These are phyloP conservation scores for Lymantria dispar DNA, from an alignment of 2,888 invertebrate genomes.

Conservation along the genomic window DNA sequence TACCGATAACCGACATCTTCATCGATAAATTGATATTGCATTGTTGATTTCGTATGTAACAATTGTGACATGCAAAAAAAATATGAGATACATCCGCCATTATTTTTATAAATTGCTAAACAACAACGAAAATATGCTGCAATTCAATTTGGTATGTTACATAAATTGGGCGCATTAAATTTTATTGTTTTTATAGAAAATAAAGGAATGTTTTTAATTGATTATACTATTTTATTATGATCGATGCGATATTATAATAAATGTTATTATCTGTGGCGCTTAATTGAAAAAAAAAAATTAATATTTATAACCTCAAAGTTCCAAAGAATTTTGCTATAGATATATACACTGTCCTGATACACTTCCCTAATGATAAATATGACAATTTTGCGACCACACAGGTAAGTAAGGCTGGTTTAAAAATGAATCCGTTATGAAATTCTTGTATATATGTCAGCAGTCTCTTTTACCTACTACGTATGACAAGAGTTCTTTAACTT, in stretches of 20 bases:
- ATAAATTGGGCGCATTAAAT: neutral
- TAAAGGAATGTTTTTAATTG: neutral
- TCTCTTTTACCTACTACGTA: no score
- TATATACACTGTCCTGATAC: no score
- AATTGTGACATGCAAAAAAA: constrained; percentile 7
- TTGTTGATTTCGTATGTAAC: constrained; percentile 26
- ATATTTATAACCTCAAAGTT: no score
- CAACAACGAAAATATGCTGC: neutral
- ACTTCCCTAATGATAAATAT: no score
- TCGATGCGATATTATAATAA: neutral
- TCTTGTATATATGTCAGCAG: no score
- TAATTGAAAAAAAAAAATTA: neutral
- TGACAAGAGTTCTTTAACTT: no score
- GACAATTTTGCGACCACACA: no score
- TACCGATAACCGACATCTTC: constrained; percentile 39
- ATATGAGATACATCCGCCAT: neutral
- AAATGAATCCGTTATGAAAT: no score
- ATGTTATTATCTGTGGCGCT: neutral
- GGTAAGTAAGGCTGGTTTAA: no score
- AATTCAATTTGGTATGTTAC: constrained; percentile 1
- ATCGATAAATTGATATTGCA: constrained; percentile 42
- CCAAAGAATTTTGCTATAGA: no score
- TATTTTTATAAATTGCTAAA: neutral
- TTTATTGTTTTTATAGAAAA: neutral
- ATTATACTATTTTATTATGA: neutral